Evolutionary conservation across 2,113 vertebrate genomes (phyloP), one percentile per base, ranked within the genome.

Genomic region (Ceyx cyanopectus): DNA sequence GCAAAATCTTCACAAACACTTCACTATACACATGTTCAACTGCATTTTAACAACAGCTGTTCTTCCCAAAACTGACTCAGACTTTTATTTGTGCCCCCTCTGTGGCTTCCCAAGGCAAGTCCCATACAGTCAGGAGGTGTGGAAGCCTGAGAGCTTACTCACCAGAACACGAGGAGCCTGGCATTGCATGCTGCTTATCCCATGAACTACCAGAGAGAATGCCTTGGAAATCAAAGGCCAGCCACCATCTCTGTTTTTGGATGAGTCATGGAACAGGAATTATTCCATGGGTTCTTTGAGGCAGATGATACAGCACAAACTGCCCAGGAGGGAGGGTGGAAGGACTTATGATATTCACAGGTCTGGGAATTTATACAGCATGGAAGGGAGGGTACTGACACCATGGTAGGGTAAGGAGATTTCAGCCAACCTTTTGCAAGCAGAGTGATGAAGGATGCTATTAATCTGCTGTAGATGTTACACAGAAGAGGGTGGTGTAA

Each of bases 401-500:
- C 3, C 1, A 1, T 26, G 22, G 41, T n/a, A 16, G 27, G 24
- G 43, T 21, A 58, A 58, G 46, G 26, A 70, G 37, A 62, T 29
- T 51, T 75, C 67, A 32, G 6, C 26, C 10, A 26, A 26, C 30
- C 3, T 4, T 50, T 30, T 57, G 21, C 16, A 58, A 29, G 58
- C 56, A 27, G 40, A 54, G 45, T 43, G 37, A 27, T 70, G 46
- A 66, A 43, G 48, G 37, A 19, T 61, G 62, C 43, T 16, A 5
- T 45, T 80, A 26, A 20, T 20, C 62, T 62, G n/a, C 75, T 53
- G 57, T 3, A 19, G 20, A 54, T 54, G 23, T 29, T 54, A 17
- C 50, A 63, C 54, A 37, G 0, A 0, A 65, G 43, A 56, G 16
- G 8, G 8, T 61, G 37, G 26, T 26, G 15, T 8, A 32, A 29